Conservation (phyloP, 2,113 vertebrate species). For the Rhynchomys soricoides region DNA sequence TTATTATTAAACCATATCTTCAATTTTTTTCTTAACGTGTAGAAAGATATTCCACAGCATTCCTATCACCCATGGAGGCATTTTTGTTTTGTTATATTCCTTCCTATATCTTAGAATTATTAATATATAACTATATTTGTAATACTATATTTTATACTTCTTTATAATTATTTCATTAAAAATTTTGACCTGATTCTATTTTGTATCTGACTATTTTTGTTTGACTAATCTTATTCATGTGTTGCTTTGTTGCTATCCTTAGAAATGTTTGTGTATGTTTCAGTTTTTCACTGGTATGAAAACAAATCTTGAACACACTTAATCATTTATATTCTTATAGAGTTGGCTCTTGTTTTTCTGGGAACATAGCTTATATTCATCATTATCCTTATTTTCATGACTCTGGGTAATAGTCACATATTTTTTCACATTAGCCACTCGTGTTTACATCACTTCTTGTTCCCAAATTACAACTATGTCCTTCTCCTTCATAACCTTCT, state of each 20-base stretch:
- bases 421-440: background rate
- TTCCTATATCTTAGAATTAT: background rate
- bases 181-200: background rate
- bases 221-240: background rate
- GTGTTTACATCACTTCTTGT: background rate
- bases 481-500: background rate
- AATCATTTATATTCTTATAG: background rate
- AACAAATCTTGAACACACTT: background rate
- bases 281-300: background rate
- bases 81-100: background rate
- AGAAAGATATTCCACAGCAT: background rate
- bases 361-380: background rate
- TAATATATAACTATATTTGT: background rate
- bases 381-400: background rate
- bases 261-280: background rate
- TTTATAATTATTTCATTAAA: background rate
- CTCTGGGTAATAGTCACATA: background rate
- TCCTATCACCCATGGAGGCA: background rate
- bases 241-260: background rate
- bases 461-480: background rate
- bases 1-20: background rate
- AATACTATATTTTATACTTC: background rate
- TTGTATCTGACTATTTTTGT: background rate
- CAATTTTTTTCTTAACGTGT: background rate
- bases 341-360: background rate